Evolutionary conservation across 2,797 vertebrate species (phyloP).

Genomic region (Gymnodraco acuticeps): DNA sequence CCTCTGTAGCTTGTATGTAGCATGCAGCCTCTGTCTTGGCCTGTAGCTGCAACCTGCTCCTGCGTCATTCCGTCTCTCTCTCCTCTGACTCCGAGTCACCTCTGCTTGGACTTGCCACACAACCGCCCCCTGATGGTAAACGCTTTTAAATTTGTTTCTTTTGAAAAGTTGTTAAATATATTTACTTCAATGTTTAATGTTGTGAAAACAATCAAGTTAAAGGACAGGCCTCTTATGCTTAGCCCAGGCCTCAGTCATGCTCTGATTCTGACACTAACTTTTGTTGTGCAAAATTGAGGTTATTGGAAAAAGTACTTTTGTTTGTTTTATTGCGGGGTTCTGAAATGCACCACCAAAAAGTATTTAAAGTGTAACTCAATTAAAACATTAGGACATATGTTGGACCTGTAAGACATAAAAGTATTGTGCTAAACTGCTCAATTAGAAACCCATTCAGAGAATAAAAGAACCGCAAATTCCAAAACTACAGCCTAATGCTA

Average conservation of each 20-base stretch:
- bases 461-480: not conserved
- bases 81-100: not conserved
- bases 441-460: constrained; percentile 10
- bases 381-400: not conserved
- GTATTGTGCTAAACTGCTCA: not conserved
- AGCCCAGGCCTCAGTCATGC: not conserved
- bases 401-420: not conserved
- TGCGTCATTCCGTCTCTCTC: not conserved
- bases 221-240: not conserved
- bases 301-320: not conserved
- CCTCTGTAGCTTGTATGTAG: not conserved
- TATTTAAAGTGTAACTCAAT: not conserved
- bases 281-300: not conserved
- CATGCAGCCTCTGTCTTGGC: too few species aligned
- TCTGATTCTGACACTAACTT: not conserved
- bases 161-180: not conserved
- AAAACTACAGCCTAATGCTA: not conserved
- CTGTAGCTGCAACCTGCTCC: not conserved
- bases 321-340: constrained; percentile 8
- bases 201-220: not conserved
- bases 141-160: too few species aligned
- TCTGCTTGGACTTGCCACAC: not conserved
- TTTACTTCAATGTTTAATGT: not conserved
- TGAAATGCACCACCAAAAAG: not conserved
- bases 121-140: not conserved